These are phyloP conservation scores for Microtus oregoni DNA, from an alignment of 2,113 vertebrate species.

Conservation along the genomic window DNA sequence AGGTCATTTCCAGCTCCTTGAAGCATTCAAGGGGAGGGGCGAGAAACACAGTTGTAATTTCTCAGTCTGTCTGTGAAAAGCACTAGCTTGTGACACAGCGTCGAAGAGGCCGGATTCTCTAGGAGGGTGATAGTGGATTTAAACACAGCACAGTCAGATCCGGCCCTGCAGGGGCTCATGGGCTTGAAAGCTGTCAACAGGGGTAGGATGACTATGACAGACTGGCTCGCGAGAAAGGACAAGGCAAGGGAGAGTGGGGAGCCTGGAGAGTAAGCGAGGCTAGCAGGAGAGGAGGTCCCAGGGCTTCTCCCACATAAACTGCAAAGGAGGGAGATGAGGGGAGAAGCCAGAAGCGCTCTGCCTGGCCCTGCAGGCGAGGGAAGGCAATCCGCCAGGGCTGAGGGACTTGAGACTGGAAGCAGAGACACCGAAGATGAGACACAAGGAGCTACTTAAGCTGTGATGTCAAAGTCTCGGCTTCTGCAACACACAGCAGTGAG, in stretches of 20 bases:
- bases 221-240: not conserved
- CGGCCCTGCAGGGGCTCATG: not conserved
- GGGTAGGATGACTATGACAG: not conserved
- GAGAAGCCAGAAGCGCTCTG: not conserved
- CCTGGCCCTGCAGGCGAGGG: not conserved
- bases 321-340: no score
- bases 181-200: not conserved
- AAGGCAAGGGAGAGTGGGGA: accelerated
- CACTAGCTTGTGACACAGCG: accelerated
- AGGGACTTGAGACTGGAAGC: not conserved
- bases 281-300: accelerated
- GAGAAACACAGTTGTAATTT: not conserved
- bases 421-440: not conserved
- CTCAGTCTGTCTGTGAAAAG: not conserved
- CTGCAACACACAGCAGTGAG: not conserved
- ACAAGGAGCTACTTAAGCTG: not conserved
- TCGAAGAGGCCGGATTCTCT: accelerated
- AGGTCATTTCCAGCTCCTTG: not conserved
- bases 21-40: not conserved
- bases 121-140: not conserved
- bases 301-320: not conserved
- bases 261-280: not conserved
- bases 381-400: not conserved
- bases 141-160: not conserved
- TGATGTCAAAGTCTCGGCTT: not conserved